Evolutionary conservation across 2,888 invertebrate genomes (phyloP).

Genomic region (Diarsia brunnea): DNA sequence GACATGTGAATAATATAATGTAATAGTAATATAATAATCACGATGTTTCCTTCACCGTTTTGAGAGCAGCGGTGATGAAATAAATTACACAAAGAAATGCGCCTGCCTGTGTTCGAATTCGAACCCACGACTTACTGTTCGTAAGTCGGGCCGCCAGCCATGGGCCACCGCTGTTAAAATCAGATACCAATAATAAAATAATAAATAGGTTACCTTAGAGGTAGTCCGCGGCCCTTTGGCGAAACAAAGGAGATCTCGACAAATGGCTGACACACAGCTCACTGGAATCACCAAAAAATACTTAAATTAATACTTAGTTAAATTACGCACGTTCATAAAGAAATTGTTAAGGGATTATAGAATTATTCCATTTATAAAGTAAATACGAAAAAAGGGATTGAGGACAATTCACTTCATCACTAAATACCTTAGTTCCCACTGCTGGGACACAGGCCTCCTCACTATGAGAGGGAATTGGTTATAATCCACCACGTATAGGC

Average conservation of each 20-base stretch:
- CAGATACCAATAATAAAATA: not conserved
- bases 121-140: too few species aligned
- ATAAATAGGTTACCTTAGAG: not conserved
- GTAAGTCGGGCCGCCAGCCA: too few species aligned
- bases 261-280: not conserved
- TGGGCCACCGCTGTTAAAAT: too few species aligned
- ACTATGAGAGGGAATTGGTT: too few species aligned
- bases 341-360: not conserved
- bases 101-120: too few species aligned
- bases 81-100: too few species aligned
- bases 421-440: not conserved
- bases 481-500: too few species aligned
- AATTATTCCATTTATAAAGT: not conserved
- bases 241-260: not conserved
- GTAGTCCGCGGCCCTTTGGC: not conserved
- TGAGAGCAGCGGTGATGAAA: too few species aligned
- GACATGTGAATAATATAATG: too few species aligned
- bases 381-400: not conserved
- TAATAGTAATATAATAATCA: too few species aligned
- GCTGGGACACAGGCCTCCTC: too few species aligned
- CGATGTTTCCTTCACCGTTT: too few species aligned
- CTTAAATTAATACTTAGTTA: not conserved
- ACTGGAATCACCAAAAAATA: constrained; percentile 7
- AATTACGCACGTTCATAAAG: not conserved
- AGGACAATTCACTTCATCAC: not conserved